Conservation (phyloP, 2,113 vertebrate genomes). For the Fregata magnificens region DNA sequence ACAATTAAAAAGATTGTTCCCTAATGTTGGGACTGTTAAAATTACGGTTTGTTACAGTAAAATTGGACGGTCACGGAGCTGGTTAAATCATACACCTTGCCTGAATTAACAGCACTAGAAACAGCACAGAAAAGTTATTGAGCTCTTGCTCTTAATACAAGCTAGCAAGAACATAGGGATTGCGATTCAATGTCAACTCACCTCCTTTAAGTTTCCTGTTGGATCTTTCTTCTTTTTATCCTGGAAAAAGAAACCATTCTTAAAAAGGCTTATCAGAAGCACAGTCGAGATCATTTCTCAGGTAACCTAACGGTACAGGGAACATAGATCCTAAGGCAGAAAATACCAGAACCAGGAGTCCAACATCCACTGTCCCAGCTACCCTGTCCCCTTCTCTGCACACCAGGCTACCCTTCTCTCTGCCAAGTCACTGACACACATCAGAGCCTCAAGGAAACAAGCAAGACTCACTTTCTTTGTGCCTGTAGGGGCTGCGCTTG, state of each 20-base stretch:
- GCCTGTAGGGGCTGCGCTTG: not conserved
- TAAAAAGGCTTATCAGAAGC: not conserved
- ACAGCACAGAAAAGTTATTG: not conserved
- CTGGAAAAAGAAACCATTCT: constrained; percentile 47
- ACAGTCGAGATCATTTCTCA: not conserved
- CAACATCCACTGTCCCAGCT: not conserved
- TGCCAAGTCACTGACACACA: not conserved
- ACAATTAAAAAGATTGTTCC: fast-evolving
- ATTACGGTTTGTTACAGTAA: not conserved
- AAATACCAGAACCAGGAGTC: not conserved
- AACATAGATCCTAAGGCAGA: not conserved
- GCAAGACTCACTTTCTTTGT: constrained; percentile 67
- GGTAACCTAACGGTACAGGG: not conserved
- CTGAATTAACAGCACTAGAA: not conserved
- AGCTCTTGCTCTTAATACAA: not conserved
- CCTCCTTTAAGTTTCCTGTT: constrained; percentile 70
- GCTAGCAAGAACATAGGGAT: fast-evolving
- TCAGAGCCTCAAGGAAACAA: not conserved
- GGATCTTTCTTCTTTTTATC: constrained; percentile 74
- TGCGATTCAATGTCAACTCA: constrained; percentile 58
- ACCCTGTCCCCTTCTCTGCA: not conserved
- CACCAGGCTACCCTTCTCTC: not conserved
- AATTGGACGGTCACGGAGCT: not conserved
- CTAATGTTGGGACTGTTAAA: fast-evolving
- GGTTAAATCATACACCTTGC: not conserved